These are phyloP conservation scores for Nebria ingens DNA, from an alignment of 1,140 invertebrate genomes.

Conservation along the genomic window DNA sequence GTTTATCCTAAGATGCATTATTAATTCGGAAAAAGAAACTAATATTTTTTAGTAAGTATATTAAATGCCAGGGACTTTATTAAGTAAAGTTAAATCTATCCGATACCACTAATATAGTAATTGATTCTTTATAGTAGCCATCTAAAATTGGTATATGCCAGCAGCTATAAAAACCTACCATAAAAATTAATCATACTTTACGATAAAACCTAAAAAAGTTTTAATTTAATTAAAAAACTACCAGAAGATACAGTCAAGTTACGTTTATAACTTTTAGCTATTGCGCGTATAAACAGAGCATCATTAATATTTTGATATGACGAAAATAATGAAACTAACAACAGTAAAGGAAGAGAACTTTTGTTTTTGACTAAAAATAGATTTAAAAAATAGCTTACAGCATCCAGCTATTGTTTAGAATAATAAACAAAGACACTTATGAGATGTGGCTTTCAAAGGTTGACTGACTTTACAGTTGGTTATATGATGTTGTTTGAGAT, in stretches of 20 bases:
- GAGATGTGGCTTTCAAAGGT: too few relatives aligned
- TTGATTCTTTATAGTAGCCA: not conserved
- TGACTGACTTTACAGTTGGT: not conserved
- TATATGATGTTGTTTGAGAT: not conserved
- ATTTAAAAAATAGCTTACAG: not conserved
- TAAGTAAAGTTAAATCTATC: not conserved
- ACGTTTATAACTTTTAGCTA: not conserved
- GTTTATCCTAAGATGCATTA: too few relatives aligned
- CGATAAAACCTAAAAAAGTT: not conserved
- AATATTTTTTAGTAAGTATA: not conserved
- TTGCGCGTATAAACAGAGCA: not conserved
- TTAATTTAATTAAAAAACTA: slow-evolving; percentile 7
- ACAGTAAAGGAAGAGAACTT: not conserved
- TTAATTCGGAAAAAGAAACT: not conserved
- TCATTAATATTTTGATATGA: not conserved
- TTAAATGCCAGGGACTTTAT: not conserved
- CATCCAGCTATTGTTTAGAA: not conserved
- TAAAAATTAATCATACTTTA: slow-evolving; percentile 5
- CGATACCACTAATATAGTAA: slow-evolving; percentile 2
- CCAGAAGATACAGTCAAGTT: not conserved
- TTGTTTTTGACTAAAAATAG: not conserved
- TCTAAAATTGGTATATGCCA: not conserved
- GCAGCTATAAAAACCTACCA: not conserved
- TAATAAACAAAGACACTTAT: too few relatives aligned
- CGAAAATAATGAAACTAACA: not conserved